These are phyloP conservation scores for Cantharis nigra DNA, from an alignment of 2,888 invertebrate genomes.

Conservation along the genomic window DNA sequence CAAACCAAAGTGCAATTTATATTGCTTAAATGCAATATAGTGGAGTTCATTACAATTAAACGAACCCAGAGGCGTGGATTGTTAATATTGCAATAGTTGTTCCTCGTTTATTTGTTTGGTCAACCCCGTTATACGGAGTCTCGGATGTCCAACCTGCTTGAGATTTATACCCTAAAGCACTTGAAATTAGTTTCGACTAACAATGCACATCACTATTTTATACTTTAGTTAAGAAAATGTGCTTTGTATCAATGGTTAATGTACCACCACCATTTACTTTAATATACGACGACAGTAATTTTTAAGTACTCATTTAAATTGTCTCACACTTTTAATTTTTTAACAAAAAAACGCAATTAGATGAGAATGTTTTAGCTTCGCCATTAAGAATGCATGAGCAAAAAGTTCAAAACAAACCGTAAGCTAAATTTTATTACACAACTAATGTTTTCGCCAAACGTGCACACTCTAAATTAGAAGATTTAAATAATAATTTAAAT, in stretches of 20 bases:
- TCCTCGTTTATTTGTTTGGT: slow-evolving; percentile 5
- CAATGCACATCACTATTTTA: slow-evolving; percentile 20
- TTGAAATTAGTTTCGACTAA: slow-evolving; percentile 22
- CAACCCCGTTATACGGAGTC: slow-evolving; percentile 1
- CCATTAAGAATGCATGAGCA: background rate
- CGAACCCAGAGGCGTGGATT: slow-evolving; percentile 21
- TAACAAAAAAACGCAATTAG: background rate
- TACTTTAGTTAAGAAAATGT: slow-evolving; percentile 20
- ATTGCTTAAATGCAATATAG: slow-evolving; percentile 27
- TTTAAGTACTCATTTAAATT: background rate
- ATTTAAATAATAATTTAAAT: background rate
- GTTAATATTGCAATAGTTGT: slow-evolving; percentile 35
- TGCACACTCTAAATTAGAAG: background rate
- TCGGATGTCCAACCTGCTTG: slow-evolving; percentile 18
- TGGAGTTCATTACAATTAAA: slow-evolving; percentile 29
- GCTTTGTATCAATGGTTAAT: slow-evolving; percentile 13
- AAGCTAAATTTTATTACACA: background rate
- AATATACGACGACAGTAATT: background rate
- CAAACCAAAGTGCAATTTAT: slow-evolving; percentile 24
- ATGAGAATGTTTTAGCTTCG: background rate
- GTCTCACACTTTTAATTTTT: background rate
- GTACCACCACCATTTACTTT: slow-evolving; percentile 19
- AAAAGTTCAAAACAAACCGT: background rate
- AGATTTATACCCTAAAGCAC: slow-evolving; percentile 25
- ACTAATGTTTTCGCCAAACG: background rate